phyloP scores from a whole-genome alignment of 2,797 vertebrate genomes.

The Pachyuromys duprasi region DNA sequence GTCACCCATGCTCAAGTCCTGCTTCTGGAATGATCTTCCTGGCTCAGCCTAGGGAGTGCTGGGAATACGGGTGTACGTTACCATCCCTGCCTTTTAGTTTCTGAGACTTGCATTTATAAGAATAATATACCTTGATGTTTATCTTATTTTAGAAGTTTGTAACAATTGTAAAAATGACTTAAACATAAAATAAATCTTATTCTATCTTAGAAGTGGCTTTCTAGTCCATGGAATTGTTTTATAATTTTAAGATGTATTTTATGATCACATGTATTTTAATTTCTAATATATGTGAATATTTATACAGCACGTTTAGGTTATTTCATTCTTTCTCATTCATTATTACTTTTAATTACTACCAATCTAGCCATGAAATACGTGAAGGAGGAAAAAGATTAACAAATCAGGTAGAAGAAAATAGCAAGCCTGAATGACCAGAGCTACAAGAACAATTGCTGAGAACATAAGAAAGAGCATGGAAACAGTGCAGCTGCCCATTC shows the following conservation, averaged over 20 bases:
- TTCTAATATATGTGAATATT: neutral
- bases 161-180: constrained; percentile 9
- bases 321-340: neutral
- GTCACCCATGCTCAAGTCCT: neutral
- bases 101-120: neutral
- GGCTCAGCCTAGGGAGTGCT: neutral
- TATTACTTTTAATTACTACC: neutral
- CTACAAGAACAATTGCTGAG: neutral
- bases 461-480: too few species aligned
- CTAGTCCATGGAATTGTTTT: neutral
- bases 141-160: neutral
- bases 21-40: neutral
- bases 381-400: neutral
- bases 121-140: neutral
- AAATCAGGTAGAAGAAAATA: neutral
- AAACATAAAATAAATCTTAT: neutral
- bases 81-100: neutral
- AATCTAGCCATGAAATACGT: neutral
- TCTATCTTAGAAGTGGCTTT: neutral
- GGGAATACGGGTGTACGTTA: neutral
- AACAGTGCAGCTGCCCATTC: neutral
- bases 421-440: neutral
- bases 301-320: neutral
- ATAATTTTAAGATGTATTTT: neutral
- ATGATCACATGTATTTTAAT: neutral